Base-by-base conservation (phyloP, 2,888 invertebrate genomes). In the Ophonus ardosiacus region DNA sequence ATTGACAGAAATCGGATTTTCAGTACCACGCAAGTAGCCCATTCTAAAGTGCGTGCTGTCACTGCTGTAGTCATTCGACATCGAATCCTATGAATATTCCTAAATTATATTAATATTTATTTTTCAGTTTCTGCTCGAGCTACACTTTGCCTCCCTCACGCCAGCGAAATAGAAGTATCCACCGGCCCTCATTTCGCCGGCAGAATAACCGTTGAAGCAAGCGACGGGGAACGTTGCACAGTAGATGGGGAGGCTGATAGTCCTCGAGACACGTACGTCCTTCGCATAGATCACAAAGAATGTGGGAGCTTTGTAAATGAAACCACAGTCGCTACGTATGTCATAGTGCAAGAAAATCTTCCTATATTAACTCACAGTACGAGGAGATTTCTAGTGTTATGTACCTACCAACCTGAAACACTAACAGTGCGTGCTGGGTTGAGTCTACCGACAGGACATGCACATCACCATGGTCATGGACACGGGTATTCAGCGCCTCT, bases 321-420 rank as follows among this genome's bases (percentile, higher is more conserved):
- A 74, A 96, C 96, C 21, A 95, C 96, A 0, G 96, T 96, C 24
- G 96, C 96, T 61, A 96, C 96, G 0, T 96, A 96, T 89, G 96
- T 97, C 38, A 93, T 96, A 43, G 97, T 97, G 6, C 96, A 96
- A 90, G 97, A 97, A 90, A 96, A 96, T 91, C 91, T 96, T 85
- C 96, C 96, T 4, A 96, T 97, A 88, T 93, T 97, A 59, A 97
- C 97, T 0, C 96, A 97, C 90, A 96, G 96, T 89, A 96, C 96
- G 0, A 91, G 96, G 87, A 93, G 96, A 87, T 97, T 97, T 89
- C 92, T 97, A 81, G 96, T 97, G 0, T 93, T 96, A 13, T 97
- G 97, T 89, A 95, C 96, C 43, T 96, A 96, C 89, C 95, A 96
- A 88, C 96, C 96, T 0, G 96, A 96, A 89, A 96, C 96, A 38